phyloP scores from a whole-genome alignment of 1,140 invertebrate species.

The Sarcophaga bullata region DNA sequence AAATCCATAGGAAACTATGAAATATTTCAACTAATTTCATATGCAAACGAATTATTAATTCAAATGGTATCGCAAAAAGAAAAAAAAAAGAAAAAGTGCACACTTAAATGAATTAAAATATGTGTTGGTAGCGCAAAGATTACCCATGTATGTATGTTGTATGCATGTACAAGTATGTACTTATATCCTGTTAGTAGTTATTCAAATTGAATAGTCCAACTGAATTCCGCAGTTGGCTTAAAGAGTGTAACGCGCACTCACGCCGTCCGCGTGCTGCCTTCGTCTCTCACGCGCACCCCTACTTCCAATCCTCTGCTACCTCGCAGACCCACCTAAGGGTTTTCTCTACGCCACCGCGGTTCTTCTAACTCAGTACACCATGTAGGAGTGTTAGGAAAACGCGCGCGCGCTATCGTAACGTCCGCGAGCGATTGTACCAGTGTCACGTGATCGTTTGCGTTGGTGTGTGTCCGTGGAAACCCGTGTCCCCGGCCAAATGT shows the following conservation, averaged over 20 bases:
- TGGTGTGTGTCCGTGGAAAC: too few relatives aligned
- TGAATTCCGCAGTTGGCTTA: slow-evolving; percentile 16
- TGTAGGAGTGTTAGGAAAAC: background rate
- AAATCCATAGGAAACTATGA: background rate
- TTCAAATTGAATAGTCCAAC: background rate
- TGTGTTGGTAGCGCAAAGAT: too few relatives aligned
- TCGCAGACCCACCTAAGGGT: too few relatives aligned
- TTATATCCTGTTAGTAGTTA: slow-evolving; percentile 5
- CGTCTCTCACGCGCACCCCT: too few relatives aligned
- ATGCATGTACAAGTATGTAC: background rate
- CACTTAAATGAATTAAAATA: background rate
- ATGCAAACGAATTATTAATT: slow-evolving; percentile 35
- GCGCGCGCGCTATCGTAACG: too few relatives aligned
- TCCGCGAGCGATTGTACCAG: too few relatives aligned
- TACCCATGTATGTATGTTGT: background rate
- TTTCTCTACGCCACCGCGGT: too few relatives aligned
- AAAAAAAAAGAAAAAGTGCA: background rate
- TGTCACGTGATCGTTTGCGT: too few relatives aligned
- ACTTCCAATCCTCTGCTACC: too few relatives aligned
- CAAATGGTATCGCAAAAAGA: background rate
- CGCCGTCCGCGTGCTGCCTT: too few relatives aligned
- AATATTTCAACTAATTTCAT: slow-evolving; percentile 32
- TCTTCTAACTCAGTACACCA: too few relatives aligned
- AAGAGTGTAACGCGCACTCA: slow-evolving; percentile 15
- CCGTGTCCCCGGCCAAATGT: background rate